These are phyloP conservation scores for Masticophis lateralis DNA, from an alignment of 2,797 vertebrate genomes.

Conservation along the genomic window DNA sequence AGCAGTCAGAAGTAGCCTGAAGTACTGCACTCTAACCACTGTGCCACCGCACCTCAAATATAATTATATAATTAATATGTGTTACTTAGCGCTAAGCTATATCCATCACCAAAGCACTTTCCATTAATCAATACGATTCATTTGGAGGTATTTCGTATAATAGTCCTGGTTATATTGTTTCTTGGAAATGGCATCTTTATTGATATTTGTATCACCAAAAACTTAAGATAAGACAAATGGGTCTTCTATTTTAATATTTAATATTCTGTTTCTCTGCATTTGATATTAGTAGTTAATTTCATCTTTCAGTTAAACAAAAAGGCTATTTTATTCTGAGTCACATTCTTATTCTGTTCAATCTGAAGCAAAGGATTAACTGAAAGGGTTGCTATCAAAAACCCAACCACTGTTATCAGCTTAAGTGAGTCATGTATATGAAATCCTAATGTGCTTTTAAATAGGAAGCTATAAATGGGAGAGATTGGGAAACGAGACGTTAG, in stretches of 20 bases:
- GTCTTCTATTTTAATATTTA: not conserved
- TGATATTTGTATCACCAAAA: not conserved
- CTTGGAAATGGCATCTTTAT: too few species aligned
- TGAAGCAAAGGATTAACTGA: slow-evolving; percentile 58
- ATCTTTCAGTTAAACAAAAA: slow-evolving; percentile 27
- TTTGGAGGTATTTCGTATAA: not conserved
- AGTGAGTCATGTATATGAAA: slow-evolving; percentile 43
- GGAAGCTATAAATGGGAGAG: slow-evolving; percentile 36
- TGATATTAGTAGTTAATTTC: not conserved
- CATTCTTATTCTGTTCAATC: slow-evolving; percentile 50
- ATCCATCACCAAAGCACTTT: not conserved
- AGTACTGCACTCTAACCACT: too few species aligned
- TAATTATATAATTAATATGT: not conserved
- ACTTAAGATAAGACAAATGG: not conserved
- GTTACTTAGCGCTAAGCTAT: not conserved
- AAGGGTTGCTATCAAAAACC: slow-evolving; percentile 50
- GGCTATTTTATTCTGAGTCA: slow-evolving; percentile 42
- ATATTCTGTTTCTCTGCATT: not conserved
- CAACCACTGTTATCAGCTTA: slow-evolving; percentile 48
- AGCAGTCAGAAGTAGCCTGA: too few species aligned
- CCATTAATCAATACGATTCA: not conserved
- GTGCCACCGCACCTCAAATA: too few species aligned
- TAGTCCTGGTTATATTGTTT: not conserved
- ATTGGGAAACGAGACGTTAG: slow-evolving; percentile 56
- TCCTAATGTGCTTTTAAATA: slow-evolving; percentile 26